Evolutionary conservation across 2,888 invertebrate genomes (phyloP).

Genomic region (Oligia latruncula): DNA sequence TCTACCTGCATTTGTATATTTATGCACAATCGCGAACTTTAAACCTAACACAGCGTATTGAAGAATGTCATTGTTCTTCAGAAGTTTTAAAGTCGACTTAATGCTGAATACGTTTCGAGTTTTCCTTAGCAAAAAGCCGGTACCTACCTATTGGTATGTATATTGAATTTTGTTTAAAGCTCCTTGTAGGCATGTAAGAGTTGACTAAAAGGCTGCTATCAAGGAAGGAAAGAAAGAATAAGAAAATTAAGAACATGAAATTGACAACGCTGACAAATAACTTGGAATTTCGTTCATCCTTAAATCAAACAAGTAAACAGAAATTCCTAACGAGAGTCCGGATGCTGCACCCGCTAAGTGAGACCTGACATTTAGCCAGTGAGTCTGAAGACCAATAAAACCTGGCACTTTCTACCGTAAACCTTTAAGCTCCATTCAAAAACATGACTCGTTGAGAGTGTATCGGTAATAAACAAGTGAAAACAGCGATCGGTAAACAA

Average conservation of each 20-base stretch:
- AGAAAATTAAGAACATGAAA: neutral
- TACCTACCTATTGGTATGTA: neutral
- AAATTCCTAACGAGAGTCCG: conserved; percentile 27
- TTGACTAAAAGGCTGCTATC: neutral
- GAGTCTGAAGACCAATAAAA: conserved; percentile 21
- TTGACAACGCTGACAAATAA: neutral
- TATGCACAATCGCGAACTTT: conserved; percentile 11
- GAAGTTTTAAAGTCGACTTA: conserved; percentile 32
- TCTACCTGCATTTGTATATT: neutral
- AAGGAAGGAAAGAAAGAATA: neutral
- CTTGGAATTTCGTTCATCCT: neutral
- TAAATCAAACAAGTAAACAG: conserved; percentile 6
- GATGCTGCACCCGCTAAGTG: conserved; percentile 8
- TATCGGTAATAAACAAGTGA: conserved; percentile 41
- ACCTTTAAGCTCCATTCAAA: conserved; percentile 21
- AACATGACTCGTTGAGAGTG: conserved; percentile 21
- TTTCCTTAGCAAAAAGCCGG: conserved; percentile 18
- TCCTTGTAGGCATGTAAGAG: neutral
- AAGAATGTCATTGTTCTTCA: conserved; percentile 54
- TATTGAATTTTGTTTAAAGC: neutral
- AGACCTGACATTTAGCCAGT: conserved; percentile 39
- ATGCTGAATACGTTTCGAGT: conserved; percentile 30
- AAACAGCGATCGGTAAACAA: conserved; percentile 44
- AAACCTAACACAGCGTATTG: conserved; percentile 15
- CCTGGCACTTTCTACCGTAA: conserved; percentile 48